phyloP scores from a whole-genome alignment of 2,888 invertebrate species.

The Ligdia adustata region DNA sequence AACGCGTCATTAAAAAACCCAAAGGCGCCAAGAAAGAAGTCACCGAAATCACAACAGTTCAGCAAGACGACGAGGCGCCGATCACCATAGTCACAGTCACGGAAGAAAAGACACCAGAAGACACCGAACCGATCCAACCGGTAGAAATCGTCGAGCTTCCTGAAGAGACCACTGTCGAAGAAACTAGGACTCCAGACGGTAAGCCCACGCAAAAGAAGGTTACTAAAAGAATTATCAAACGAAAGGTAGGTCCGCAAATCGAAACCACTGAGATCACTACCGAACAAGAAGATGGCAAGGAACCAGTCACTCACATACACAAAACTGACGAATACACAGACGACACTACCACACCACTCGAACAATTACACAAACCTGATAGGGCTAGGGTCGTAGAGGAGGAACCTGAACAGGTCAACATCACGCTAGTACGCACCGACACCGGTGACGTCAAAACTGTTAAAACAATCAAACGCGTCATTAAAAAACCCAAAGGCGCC shows the following conservation, averaged over 20 bases:
- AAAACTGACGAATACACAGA: slow-evolving; percentile 41
- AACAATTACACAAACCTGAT: slow-evolving; percentile 20
- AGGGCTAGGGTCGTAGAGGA: slow-evolving; percentile 44
- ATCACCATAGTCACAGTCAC: slow-evolving; percentile 37
- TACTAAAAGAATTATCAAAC: slow-evolving; percentile 40
- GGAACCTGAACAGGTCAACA: slow-evolving; percentile 10
- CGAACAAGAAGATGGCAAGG: slow-evolving; percentile 51
- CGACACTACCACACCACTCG: slow-evolving; percentile 36
- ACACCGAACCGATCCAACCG: slow-evolving; percentile 62
- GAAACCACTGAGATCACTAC: slow-evolving; percentile 44
- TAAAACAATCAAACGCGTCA: slow-evolving; percentile 50
- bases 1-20: slow-evolving; percentile 52
- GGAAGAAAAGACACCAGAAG: slow-evolving; percentile 34
- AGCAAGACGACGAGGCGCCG: slow-evolving; percentile 46
- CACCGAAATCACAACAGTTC: slow-evolving; percentile 55
- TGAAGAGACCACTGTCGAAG: slow-evolving; percentile 49
- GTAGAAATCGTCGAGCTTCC: slow-evolving; percentile 54
- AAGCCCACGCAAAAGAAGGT: slow-evolving; percentile 48
- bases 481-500: slow-evolving; percentile 57
- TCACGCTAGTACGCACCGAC: slow-evolving; percentile 29
- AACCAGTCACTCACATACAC: slow-evolving; percentile 32
- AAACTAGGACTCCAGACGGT: slow-evolving; percentile 47
- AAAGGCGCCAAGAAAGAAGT: slow-evolving; percentile 56
- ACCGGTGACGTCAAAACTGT: slow-evolving; percentile 42
- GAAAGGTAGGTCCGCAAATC: slow-evolving; percentile 37